Conservation (phyloP, 2,888 invertebrate species). For the Monoplex corrugatus region DNA sequence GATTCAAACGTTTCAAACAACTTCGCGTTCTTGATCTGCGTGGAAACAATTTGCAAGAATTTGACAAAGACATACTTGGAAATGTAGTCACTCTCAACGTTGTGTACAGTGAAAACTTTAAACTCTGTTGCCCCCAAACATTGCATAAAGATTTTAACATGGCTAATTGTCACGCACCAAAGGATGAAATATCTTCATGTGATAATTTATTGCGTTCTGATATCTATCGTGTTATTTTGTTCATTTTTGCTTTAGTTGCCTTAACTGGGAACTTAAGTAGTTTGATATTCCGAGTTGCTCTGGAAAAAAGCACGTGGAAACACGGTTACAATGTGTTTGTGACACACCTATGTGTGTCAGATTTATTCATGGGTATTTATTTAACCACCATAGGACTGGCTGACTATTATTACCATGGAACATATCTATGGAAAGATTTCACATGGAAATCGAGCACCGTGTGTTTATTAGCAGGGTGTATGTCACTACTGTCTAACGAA, state of each 20-base stretch:
- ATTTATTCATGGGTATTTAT: conserved; percentile 65
- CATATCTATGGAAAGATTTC: not conserved
- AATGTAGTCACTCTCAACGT: not conserved
- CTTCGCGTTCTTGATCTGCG: not conserved
- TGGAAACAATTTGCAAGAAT: not conserved
- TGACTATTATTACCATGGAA: conserved; percentile 61
- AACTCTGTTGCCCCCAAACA: conserved; percentile 35
- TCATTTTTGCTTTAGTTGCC: conserved; percentile 16
- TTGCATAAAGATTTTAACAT: conserved; percentile 16
- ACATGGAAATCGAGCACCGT: not conserved
- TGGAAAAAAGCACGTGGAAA: not conserved
- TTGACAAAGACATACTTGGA: not conserved
- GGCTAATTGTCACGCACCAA: conserved; percentile 36
- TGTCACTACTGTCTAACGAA: not conserved
- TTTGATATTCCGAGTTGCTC: conserved; percentile 17
- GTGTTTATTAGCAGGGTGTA: not conserved
- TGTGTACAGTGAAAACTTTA: conserved; percentile 38
- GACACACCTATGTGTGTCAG: conserved; percentile 50
- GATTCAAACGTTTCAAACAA: not conserved
- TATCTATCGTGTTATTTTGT: conserved; percentile 20
- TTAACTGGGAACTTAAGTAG: conserved; percentile 34
- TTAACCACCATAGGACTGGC: conserved; percentile 63
- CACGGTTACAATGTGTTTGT: conserved; percentile 48
- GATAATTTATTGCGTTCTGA: conserved; percentile 33
- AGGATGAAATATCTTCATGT: conserved; percentile 48